Conservation (phyloP, 2,888 invertebrate genomes). For the Tetranychus piercei region DNA sequence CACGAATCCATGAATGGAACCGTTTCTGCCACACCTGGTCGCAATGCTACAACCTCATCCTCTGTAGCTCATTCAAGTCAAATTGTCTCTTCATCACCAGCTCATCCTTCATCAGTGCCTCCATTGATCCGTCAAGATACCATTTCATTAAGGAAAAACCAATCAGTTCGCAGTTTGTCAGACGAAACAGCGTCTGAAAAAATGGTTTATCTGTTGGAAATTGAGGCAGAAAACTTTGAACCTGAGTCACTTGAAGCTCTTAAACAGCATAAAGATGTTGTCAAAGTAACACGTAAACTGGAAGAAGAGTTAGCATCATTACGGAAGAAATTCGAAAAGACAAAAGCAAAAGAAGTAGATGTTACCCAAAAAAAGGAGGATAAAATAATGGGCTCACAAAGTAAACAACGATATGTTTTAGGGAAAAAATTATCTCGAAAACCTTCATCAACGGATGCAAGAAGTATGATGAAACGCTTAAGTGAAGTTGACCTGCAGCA, state of each 20-base stretch:
- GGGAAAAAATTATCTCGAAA: slow-evolving; percentile 34
- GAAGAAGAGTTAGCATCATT: slow-evolving; percentile 69
- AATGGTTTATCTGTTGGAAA: slow-evolving; percentile 25
- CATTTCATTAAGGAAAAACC: slow-evolving; percentile 19
- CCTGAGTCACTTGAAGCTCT: slow-evolving; percentile 62
- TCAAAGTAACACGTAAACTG: slow-evolving; percentile 60
- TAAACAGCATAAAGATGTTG: slow-evolving; percentile 58
- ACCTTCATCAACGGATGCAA: slow-evolving; percentile 24
- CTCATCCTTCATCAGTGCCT: neutral
- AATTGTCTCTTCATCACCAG: neutral
- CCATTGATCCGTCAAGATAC: slow-evolving; percentile 18
- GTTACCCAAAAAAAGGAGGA: slow-evolving; percentile 29
- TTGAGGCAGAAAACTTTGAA: slow-evolving; percentile 41
- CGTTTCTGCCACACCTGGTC: neutral
- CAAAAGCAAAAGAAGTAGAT: slow-evolving; percentile 40
- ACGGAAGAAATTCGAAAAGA: slow-evolving; percentile 38
- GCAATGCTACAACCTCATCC: slow-evolving; percentile 1
- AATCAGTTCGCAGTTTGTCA: slow-evolving; percentile 16
- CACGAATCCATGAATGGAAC: slow-evolving; percentile 12
- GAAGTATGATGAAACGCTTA: slow-evolving; percentile 25
- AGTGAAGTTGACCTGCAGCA: slow-evolving; percentile 26
- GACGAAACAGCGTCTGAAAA: slow-evolving; percentile 25
- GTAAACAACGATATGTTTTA: slow-evolving; percentile 33
- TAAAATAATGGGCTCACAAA: slow-evolving; percentile 33
- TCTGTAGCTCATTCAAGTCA: slow-evolving; percentile 1